phyloP scores from a whole-genome alignment of 2,888 invertebrate species.

The Stratiomys singularior region DNA sequence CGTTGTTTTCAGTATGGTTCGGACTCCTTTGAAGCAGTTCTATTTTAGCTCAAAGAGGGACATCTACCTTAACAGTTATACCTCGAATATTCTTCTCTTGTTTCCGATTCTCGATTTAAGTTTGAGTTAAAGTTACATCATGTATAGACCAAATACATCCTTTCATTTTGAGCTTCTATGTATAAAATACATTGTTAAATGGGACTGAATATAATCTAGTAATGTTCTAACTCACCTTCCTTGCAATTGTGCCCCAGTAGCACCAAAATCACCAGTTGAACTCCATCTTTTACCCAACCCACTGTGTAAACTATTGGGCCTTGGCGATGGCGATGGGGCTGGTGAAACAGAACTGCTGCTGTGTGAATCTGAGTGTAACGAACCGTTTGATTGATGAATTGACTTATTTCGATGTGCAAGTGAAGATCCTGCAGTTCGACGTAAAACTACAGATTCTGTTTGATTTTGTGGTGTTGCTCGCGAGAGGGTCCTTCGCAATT shows the following conservation, averaged over 20 bases:
- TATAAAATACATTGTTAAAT: no score
- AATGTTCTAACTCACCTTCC: constrained; percentile 61
- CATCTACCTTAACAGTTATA: no score
- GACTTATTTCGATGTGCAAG: constrained; percentile 74
- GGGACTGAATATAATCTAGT: not conserved
- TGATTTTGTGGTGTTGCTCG: constrained; percentile 55
- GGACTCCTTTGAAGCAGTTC: no score
- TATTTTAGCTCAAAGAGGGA: no score
- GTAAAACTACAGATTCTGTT: constrained; percentile 46
- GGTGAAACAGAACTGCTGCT: constrained; percentile 87
- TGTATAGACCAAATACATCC: not conserved
- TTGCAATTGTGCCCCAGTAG: constrained; percentile 56
- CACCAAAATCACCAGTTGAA: constrained; percentile 84
- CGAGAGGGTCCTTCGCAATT: constrained; percentile 69
- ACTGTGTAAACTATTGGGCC: constrained; percentile 74
- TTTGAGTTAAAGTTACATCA: not conserved
- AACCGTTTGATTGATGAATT: constrained; percentile 81
- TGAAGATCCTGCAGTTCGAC: constrained; percentile 55
- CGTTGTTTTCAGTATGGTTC: no score
- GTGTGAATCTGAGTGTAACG: constrained; percentile 83
- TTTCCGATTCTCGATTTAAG: no score
- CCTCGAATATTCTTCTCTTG: no score
- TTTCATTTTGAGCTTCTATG: no score
- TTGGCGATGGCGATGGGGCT: constrained; percentile 79
- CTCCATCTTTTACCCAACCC: constrained; percentile 79